Conservation (phyloP, 2,113 vertebrate genomes). For the Microcebus ravelobensis region DNA sequence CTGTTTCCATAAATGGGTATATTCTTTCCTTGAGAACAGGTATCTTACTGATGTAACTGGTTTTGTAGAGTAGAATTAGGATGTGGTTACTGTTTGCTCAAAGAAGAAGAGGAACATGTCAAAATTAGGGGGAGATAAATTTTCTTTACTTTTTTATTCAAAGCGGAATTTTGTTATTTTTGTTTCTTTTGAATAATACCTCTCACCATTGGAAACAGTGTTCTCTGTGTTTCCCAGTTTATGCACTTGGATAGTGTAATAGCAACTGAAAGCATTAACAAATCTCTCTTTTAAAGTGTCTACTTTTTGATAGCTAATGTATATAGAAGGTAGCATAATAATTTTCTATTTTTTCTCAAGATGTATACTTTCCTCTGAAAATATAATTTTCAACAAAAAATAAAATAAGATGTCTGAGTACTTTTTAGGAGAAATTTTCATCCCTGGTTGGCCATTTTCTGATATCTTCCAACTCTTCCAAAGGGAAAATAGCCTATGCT, state of each 20-base stretch:
- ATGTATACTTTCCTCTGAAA: background rate
- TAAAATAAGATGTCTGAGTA: background rate
- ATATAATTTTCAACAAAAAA: background rate
- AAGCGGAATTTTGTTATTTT: background rate
- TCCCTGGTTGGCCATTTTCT: background rate
- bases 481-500: background rate
- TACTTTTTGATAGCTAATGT: background rate
- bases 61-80: background rate
- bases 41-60: background rate
- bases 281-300: constrained; percentile 6
- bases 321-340: background rate
- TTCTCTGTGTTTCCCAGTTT: background rate
- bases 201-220: background rate
- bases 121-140: background rate
- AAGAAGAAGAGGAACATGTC: background rate
- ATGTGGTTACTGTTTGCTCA: background rate
- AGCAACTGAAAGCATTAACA: background rate
- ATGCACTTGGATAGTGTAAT: background rate
- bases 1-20: background rate
- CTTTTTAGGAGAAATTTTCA: background rate
- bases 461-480: background rate
- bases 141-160: constrained; percentile 32
- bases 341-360: background rate
- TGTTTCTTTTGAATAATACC: background rate
- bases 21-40: background rate